Evolutionary conservation across 2,113 vertebrate genomes (phyloP).

Genomic region (Chinchilla lanigera): DNA sequence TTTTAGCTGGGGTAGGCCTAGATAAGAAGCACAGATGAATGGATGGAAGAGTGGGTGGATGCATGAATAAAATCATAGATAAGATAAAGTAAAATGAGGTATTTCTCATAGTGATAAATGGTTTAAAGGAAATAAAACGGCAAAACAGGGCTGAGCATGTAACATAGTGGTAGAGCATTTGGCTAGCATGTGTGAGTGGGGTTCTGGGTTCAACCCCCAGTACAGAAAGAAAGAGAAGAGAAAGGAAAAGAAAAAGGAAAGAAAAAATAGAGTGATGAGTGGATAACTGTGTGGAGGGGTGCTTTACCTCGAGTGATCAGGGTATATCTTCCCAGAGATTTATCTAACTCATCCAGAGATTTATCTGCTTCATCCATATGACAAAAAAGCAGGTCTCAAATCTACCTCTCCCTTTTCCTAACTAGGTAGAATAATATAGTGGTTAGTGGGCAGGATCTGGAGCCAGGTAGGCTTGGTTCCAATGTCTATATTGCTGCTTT

Average conservation of each 20-base stretch:
- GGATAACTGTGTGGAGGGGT: neutral
- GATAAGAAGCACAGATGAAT: neutral
- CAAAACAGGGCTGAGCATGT: neutral
- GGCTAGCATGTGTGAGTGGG: neutral
- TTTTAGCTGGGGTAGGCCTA: neutral
- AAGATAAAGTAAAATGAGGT: neutral
- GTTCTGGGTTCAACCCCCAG: neutral
- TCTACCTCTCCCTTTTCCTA: neutral
- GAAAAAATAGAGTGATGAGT: neutral
- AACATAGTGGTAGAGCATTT: neutral
- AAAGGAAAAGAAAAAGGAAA: neutral
- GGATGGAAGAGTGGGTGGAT: neutral
- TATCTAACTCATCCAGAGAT: neutral
- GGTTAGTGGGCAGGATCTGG: neutral
- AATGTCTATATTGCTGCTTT: neutral
- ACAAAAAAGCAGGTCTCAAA: constrained; percentile 1
- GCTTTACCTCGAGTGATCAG: neutral
- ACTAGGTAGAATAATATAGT: neutral
- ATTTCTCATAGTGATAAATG: neutral
- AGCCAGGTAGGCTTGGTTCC: neutral
- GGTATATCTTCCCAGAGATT: neutral
- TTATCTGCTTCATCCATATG: neutral
- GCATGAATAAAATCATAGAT: neutral
- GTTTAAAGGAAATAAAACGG: constrained; percentile 39
- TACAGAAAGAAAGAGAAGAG: neutral